phyloP scores from a whole-genome alignment of 2,888 invertebrate species.

The Amblyjoppa proteus region DNA sequence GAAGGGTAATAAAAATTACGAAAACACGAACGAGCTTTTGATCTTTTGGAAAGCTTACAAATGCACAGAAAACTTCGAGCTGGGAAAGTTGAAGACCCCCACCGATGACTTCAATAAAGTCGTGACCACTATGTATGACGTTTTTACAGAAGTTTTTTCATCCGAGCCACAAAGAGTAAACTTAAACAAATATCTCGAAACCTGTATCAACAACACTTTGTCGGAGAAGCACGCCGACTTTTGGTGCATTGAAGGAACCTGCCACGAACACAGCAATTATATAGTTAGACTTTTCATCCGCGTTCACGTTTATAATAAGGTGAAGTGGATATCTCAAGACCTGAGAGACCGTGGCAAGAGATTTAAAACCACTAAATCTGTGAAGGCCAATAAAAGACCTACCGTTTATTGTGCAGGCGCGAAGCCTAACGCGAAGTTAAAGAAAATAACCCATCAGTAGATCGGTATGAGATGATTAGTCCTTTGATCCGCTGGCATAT shows the following conservation, averaged over 20 bases:
- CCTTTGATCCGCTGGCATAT: neutral
- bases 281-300: constrained; percentile 36
- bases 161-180: constrained; percentile 19
- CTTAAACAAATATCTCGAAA: constrained; percentile 20
- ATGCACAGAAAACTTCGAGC: constrained; percentile 38
- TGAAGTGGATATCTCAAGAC: constrained; percentile 45
- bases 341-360: constrained; percentile 24
- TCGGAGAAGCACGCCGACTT: constrained; percentile 34
- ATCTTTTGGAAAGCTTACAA: constrained; percentile 49
- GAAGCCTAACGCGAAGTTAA: neutral
- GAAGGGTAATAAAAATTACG: constrained; percentile 9
- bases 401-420: neutral
- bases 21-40: constrained; percentile 11
- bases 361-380: neutral
- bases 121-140: constrained; percentile 8
- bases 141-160: constrained; percentile 5
- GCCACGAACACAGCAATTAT: constrained; percentile 26
- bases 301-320: constrained; percentile 27
- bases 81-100: constrained; percentile 41
- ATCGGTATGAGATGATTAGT: neutral
- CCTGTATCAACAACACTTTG: constrained; percentile 18
- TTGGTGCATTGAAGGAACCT: constrained; percentile 17
- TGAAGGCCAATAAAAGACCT: neutral
- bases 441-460: constrained; percentile 20
- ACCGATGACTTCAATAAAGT: constrained; percentile 35